Conservation (phyloP, 2,113 vertebrate genomes). For the Salvelinus sp. region DNA sequence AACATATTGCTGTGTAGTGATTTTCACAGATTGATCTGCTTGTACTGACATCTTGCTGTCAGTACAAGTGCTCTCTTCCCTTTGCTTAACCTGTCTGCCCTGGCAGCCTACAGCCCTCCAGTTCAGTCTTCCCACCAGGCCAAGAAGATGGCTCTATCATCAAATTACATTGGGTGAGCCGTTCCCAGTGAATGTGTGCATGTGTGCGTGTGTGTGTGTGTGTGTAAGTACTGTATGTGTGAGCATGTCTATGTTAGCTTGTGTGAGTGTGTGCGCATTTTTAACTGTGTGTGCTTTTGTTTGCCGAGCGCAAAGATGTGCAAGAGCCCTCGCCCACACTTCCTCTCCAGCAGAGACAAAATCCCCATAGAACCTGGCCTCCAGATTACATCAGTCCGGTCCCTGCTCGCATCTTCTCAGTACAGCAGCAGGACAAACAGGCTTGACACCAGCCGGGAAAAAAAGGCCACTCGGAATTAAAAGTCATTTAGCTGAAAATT, state of each 20-base stretch:
- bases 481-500: conserved; percentile 32
- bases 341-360: conserved; percentile 4
- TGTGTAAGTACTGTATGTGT: neutral
- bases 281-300: neutral
- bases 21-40: conserved; percentile 19
- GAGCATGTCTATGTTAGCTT: neutral
- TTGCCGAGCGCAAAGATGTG: neutral
- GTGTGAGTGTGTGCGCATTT: neutral
- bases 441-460: conserved; percentile 11
- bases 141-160: conserved; percentile 23
- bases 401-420: neutral
- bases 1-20: conserved; percentile 21
- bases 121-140: conserved; percentile 1
- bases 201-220: neutral
- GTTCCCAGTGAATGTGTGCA: conserved; percentile 1
- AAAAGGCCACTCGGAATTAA: conserved; percentile 29
- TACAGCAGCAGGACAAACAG: conserved; percentile 10
- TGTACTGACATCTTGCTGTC: conserved; percentile 30
- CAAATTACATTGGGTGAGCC: conserved; percentile 26
- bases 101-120: conserved; percentile 12
- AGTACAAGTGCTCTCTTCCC: conserved; percentile 31
- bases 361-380: conserved; percentile 1
- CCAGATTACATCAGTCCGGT: neutral
- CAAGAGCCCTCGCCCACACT: conserved; percentile 15
- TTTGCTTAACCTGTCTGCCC: conserved; percentile 31